Percentiles rank a stretch among this genome's conserved stretches.
Conservation (phyloP, 1,140 invertebrate genomes). For the Tetragonula clypearis region DNA sequence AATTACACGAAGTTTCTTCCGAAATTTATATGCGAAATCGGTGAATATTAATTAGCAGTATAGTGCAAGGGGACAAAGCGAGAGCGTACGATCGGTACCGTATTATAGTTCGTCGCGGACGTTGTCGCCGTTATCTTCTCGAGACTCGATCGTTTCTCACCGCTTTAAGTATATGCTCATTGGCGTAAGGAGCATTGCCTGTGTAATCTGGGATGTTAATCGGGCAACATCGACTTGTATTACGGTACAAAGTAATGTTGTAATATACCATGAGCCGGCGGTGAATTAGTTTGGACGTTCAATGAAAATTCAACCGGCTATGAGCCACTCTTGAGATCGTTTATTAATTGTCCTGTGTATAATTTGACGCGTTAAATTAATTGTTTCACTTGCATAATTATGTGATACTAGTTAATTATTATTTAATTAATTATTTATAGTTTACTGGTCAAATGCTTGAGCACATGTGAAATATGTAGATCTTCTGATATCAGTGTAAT, state of each 20-base stretch:
- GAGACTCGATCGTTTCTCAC: constrained; percentile 65
- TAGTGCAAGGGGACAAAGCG: constrained; percentile 49
- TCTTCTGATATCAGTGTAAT: too few relatives aligned
- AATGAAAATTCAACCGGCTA: constrained; percentile 4
- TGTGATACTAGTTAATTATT: too few relatives aligned
- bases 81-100: constrained; percentile 21
- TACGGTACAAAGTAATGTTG: constrained; percentile 44
- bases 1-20: too few relatives aligned
- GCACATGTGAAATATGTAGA: too few relatives aligned
- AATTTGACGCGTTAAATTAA: neutral
- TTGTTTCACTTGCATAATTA: neutral
- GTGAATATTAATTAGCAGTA: neutral
- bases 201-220: constrained; percentile 60
- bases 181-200: constrained; percentile 44
- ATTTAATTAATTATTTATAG: too few relatives aligned
- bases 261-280: constrained; percentile 32
- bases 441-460: too few relatives aligned
- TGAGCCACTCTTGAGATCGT: neutral
- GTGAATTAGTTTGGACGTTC: constrained; percentile 39
- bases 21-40: neutral
- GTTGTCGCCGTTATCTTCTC: constrained; percentile 55
- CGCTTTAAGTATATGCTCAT: constrained; percentile 56
- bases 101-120: constrained; percentile 34
- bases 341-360: neutral
- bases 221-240: constrained; percentile 55